phyloP scores from a whole-genome alignment of 2,888 invertebrate species.

The Cordilura impudica region DNA sequence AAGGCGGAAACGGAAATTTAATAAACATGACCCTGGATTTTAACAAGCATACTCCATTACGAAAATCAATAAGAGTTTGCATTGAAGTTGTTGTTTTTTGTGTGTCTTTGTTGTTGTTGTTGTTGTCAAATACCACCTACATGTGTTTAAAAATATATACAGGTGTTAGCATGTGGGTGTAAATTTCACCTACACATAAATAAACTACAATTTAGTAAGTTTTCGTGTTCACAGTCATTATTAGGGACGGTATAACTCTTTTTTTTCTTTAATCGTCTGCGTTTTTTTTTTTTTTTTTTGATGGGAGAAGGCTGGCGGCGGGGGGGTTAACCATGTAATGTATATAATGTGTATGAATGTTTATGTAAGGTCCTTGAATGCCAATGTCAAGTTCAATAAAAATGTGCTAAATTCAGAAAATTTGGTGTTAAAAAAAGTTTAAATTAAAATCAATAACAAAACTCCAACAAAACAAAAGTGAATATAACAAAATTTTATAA shows the following conservation, averaged over 20 bases:
- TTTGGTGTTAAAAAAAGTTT: not conserved
- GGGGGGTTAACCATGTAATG: slow-evolving; percentile 35
- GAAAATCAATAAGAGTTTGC: slow-evolving; percentile 52
- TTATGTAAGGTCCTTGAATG: slow-evolving; percentile 39
- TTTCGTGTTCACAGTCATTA: slow-evolving; percentile 62
- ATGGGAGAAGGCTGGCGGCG: too few species aligned
- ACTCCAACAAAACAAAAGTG: not conserved
- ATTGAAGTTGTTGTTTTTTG: slow-evolving; percentile 16
- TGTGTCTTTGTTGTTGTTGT: too few species aligned
- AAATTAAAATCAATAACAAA: not conserved
- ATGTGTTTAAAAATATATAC: not conserved
- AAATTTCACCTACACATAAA: slow-evolving; percentile 25
- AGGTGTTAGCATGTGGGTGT: slow-evolving; percentile 22
- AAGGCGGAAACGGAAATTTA: slow-evolving; percentile 25
- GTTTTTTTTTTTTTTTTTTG: slow-evolving; percentile 1
- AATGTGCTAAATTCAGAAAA: slow-evolving; percentile 32
- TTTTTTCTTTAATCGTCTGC: not conserved
- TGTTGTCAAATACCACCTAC: too few species aligned
- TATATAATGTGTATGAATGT: slow-evolving; percentile 3
- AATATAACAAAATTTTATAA: too few species aligned
- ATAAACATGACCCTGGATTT: slow-evolving; percentile 46
- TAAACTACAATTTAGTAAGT: slow-evolving; percentile 40
- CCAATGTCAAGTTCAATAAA: slow-evolving; percentile 56
- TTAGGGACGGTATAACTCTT: slow-evolving; percentile 57
- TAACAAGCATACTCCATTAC: not conserved